Evolutionary conservation across 35 echinoderm and acorn worm species (phyloP).

Genomic region (Lytechinus variegatus): DNA sequence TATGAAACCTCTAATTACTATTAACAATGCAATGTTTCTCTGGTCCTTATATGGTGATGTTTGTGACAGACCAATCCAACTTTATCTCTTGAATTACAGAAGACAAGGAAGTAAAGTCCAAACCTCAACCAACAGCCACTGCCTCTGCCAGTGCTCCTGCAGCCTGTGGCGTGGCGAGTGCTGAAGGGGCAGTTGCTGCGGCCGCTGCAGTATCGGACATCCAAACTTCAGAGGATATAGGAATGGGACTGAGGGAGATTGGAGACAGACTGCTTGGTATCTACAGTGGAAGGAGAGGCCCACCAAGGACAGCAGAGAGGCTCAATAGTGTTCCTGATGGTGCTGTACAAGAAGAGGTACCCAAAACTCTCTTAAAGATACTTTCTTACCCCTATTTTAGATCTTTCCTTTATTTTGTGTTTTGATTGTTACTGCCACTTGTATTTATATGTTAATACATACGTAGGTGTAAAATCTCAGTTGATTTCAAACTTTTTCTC

Average conservation of each 20-base stretch:
- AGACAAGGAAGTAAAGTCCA: neutral
- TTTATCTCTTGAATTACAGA: neutral
- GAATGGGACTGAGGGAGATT: conserved; percentile 82
- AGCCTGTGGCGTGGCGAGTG: neutral
- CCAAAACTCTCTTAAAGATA: neutral
- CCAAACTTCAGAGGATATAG: conserved; percentile 59
- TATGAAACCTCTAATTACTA: no score
- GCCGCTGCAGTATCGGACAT: conserved; percentile 17
- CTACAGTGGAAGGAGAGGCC: conserved; percentile 50
- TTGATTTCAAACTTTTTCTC: neutral
- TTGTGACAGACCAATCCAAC: no score
- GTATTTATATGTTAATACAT: neutral
- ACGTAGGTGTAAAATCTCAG: no score
- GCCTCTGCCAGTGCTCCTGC: neutral
- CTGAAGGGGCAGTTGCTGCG: neutral
- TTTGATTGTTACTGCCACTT: neutral
- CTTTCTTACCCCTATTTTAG: neutral
- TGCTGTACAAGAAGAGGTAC: conserved; percentile 46
- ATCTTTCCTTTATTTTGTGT: neutral
- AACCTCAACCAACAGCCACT: conserved; percentile 17
- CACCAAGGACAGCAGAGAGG: conserved; percentile 39
- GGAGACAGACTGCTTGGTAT: conserved; percentile 87
- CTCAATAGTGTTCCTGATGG: conserved; percentile 40
- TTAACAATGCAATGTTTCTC: no score
- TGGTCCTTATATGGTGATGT: no score